These are phyloP conservation scores for Drosophila persimilis DNA, from an alignment of 1,140 invertebrate genomes.

Conservation along the genomic window DNA sequence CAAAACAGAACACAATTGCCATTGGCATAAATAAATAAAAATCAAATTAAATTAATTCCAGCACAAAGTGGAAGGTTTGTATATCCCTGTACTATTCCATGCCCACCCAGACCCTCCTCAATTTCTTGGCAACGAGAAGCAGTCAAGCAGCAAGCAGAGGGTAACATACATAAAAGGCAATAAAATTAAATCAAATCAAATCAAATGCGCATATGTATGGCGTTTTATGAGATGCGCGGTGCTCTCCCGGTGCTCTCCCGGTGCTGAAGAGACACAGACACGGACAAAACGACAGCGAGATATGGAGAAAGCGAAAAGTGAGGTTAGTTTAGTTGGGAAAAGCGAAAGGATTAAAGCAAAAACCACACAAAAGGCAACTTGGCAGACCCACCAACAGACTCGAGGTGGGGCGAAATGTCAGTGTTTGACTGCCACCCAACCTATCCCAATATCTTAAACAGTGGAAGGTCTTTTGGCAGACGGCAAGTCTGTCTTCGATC, in stretches of 20 bases:
- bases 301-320: background rate
- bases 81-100: background rate
- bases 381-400: constrained; percentile 10
- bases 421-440: too few relatives aligned
- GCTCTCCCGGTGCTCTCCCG: background rate
- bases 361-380: constrained; percentile 58
- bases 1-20: constrained; percentile 42
- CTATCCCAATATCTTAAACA: too few relatives aligned
- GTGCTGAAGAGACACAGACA: background rate
- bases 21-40: constrained; percentile 76
- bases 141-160: constrained; percentile 12
- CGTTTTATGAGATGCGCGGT: constrained; percentile 58
- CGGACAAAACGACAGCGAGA: background rate
- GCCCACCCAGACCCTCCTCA: background rate
- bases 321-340: constrained; percentile 12
- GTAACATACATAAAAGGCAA: constrained; percentile 59
- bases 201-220: constrained; percentile 75
- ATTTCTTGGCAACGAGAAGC: constrained; percentile 29
- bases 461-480: background rate
- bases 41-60: constrained; percentile 77
- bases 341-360: constrained; percentile 64
- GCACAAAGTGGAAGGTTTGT: constrained; percentile 21
- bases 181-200: constrained; percentile 81
- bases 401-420: too few relatives aligned
- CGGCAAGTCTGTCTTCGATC: too few relatives aligned